Conservation (phyloP, 92 coral and sea anemone species). For the Ricordea florida region DNA sequence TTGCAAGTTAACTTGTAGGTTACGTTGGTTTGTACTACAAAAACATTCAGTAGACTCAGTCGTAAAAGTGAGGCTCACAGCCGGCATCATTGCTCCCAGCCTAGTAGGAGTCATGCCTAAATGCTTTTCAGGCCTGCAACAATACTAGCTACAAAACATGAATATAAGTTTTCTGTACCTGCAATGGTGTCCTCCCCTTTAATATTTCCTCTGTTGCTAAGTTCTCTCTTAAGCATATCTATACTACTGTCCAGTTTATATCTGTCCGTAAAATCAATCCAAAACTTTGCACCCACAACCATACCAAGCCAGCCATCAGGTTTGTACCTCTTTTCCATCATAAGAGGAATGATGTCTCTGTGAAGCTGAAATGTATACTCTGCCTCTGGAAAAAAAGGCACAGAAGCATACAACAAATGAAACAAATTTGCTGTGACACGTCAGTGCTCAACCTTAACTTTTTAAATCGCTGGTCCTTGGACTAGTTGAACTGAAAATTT, state of each 20-base stretch:
- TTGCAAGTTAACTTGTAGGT: background rate
- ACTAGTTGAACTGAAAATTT: too few species aligned
- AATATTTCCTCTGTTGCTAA: slow-evolving; percentile 65
- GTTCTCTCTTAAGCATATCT: slow-evolving; percentile 62
- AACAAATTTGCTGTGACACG: too few species aligned
- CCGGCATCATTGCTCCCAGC: too few species aligned
- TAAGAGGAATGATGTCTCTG: slow-evolving; percentile 77
- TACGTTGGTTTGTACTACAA: background rate
- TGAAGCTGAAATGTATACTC: slow-evolving; percentile 81
- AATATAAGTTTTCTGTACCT: too few species aligned
- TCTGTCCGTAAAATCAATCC: slow-evolving; percentile 77
- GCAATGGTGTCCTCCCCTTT: slow-evolving; percentile 6
- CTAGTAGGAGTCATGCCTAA: too few species aligned
- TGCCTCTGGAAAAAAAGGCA: slow-evolving; percentile 54
- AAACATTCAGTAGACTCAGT: too few species aligned
- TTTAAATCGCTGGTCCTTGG: too few species aligned
- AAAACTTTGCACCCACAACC: slow-evolving; percentile 82
- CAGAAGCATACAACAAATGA: too few species aligned
- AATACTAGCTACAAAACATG: too few species aligned
- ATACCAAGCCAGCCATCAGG: slow-evolving; percentile 93
- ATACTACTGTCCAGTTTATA: slow-evolving; percentile 50
- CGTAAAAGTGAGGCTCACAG: too few species aligned
- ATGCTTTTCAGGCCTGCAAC: too few species aligned
- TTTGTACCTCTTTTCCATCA: slow-evolving; percentile 74
- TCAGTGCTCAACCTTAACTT: too few species aligned